Base-by-base conservation (phyloP, 2,113 vertebrate genomes). In the Rhegmatorhina hoffmannsi region DNA sequence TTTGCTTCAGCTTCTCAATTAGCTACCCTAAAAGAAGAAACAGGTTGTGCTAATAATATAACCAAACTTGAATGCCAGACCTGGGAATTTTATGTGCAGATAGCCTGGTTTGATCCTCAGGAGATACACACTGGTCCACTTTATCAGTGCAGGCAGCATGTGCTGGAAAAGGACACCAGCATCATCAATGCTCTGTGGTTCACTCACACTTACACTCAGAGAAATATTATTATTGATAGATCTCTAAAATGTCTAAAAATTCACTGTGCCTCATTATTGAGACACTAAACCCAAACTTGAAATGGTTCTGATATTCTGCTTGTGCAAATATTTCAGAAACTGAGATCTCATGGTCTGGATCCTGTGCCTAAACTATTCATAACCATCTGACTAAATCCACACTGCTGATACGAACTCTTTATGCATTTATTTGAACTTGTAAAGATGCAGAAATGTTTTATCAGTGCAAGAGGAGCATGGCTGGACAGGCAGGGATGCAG, bases 11-110 rank as follows among this genome's bases (percentile, higher is more conserved):
- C 34, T 79, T 69, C 77, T 83, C 75, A 87, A 55, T 66, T 94
- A 95, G 58, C 56, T 53, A 62, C 24, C 36, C 29, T 84, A 69
- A 92, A 95, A 92, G 64, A 89, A 75, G 64, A 75, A 92, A 66
- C 12, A 66, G 23, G 24, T 43, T 89, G 31, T 78, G 70, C 84
- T 92, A 91, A 84, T 90, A 87, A 92, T 81, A 73, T 15, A 79
- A 29, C 18, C 33, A 53, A 84, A 84, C 36, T 59, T 0, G 0
- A 79, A 38, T 23, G 25, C 53, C 38, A 73, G 59, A 62, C 34
- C 46, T 77, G 59, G 78, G 60, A 93, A 91, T 70, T 78, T 80
- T 69, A 82, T 2, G 0, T 50, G 40, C 21, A 38, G 36, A 69
- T 76, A 87, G 13, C n/a, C 17, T 72, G 55, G 33, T 34, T 47